Evolutionary conservation across 1,140 invertebrate genomes (phyloP).

Genomic region (Diorhabda sublineata): DNA sequence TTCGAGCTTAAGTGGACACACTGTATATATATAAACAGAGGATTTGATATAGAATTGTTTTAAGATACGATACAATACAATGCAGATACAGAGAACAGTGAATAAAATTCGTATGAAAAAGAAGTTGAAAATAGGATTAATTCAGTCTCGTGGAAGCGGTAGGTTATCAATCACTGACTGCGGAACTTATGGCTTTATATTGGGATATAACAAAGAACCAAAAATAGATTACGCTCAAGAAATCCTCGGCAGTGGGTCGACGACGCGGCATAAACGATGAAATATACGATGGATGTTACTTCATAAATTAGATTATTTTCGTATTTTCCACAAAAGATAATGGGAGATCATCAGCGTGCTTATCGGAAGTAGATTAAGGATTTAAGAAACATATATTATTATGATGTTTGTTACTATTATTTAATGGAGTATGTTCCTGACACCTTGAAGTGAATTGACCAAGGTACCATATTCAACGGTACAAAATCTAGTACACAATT

Average conservation of each 20-base stretch:
- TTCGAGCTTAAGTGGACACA: no score
- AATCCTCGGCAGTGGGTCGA: conserved; percentile 17
- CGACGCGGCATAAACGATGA: conserved; percentile 22
- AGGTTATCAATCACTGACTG: conserved; percentile 19
- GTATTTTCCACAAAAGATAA: conserved; percentile 21
- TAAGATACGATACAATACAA: no score
- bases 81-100: no score
- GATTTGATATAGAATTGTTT: no score
- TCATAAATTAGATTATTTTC: conserved; percentile 37
- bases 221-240: conserved; percentile 24
- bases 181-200: conserved; percentile 26
- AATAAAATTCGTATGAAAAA: not conserved
- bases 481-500: no score
- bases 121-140: conserved; percentile 15
- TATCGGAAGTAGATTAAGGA: no score
- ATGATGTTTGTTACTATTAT: no score
- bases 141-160: conserved; percentile 12
- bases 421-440: no score
- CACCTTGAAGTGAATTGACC: no score
- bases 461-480: no score
- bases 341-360: not conserved
- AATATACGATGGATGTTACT: conserved; percentile 27
- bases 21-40: no score
- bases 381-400: no score
- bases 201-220: conserved; percentile 20